Evolutionary conservation across 2,797 vertebrate genomes (phyloP), one percentile per base, ranked within the genome.

Genomic region (Thaleichthys pacificus): DNA sequence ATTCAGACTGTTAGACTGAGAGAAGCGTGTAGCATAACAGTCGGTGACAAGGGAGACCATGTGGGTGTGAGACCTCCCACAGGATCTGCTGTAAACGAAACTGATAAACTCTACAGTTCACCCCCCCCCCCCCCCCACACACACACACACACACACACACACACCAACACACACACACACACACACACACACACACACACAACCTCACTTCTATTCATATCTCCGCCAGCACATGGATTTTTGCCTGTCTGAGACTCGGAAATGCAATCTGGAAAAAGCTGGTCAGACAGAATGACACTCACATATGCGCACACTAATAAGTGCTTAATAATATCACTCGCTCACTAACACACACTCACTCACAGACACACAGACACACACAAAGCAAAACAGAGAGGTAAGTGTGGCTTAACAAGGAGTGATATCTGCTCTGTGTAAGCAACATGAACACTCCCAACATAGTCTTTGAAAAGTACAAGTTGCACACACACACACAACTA

Each of bases 131-230:
- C 71, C 84, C 76, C 76, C 79, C 62, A 69, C 14, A 63, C 61
- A 63, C 61, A 63, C 61, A 63, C 61, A 63, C 38, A 62, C 67
- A 51, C 68, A 85, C 86, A 87, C 76, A 81, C 77, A 74, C n/a
- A n/a, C n/a, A n/a, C n/a, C n/a, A n/a, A 62, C 67, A 51, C 68
- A 85, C 86, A 87, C 76, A 81, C 77, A 74, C 62, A 69, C 14
- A 63, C 61, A 63, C 61, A 63, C 61, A 63, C 61, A 63, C 38
- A 62, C 67, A 51, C 68, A 85, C 86, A 87, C 76, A 81, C 77
- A 74, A 79, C 74, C 80, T 77, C 70, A 49, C 70, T 75, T 74
- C 84, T 86, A 85, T 88, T 88, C 85, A 87, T 86, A 83, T 81
- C 82, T 76, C 74, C 62, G 76, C 68, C 71, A 80, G 65, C 64